Percentiles rank a stretch among this genome's conserved stretches.
Conservation (phyloP, 2,888 invertebrate genomes). For the Melipona beecheii region DNA sequence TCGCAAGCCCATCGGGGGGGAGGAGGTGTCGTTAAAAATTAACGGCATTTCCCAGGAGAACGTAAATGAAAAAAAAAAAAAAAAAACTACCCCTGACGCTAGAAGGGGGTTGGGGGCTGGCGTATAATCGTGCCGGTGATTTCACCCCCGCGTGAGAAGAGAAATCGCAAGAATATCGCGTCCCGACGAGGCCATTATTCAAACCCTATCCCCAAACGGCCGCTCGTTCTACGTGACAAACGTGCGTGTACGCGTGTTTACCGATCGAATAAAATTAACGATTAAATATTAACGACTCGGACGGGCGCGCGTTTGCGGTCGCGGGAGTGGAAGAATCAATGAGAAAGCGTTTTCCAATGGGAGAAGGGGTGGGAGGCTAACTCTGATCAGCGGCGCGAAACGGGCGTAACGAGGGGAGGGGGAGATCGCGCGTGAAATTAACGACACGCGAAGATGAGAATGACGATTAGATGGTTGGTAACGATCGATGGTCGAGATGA, state of each 20-base stretch:
- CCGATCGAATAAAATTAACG: constrained; percentile 44
- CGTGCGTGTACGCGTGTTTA: constrained; percentile 24
- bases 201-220: neutral
- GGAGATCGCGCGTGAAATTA: constrained; percentile 15
- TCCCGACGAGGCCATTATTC: constrained; percentile 18
- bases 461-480: constrained; percentile 19
- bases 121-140: constrained; percentile 27
- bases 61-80: constrained; percentile 27
- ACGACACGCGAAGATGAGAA: constrained; percentile 15
- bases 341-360: constrained; percentile 39
- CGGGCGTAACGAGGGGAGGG: neutral
- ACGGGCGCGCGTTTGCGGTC: neutral
- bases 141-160: neutral
- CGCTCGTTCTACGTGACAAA: neutral
- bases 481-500: constrained; percentile 5
- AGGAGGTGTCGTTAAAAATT: constrained; percentile 52
- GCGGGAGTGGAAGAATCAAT: constrained; percentile 18
- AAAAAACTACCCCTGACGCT: neutral
- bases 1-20: constrained; percentile 4
- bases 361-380: too few species aligned
- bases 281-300: constrained; percentile 48
- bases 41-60: constrained; percentile 41
- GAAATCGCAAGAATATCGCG: constrained; percentile 29
- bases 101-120: neutral
- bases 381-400: neutral